phyloP scores from a whole-genome alignment of 2,797 vertebrate genomes.

The Pipistrellus pygmaeus region DNA sequence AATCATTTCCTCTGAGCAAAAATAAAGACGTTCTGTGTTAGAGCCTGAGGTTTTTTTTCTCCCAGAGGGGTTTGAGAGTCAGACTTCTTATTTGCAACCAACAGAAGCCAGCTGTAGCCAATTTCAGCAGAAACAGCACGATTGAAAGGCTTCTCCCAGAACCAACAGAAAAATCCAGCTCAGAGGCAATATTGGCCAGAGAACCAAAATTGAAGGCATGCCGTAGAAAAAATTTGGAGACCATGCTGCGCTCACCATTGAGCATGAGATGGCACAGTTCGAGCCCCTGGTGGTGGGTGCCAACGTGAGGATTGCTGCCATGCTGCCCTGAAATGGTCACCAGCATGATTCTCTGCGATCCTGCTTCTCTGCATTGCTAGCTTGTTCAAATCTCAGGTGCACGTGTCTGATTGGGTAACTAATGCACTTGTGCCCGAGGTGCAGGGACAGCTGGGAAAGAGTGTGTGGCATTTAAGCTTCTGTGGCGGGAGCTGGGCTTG shows the following conservation, averaged over 20 bases:
- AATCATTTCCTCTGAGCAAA: not conserved
- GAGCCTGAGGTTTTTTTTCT: not conserved
- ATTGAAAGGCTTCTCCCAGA: not conserved
- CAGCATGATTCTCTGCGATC: not conserved
- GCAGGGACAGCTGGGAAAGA: not conserved
- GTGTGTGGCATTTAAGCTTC: not conserved
- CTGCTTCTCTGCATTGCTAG: not conserved
- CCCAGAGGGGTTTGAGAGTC: not conserved
- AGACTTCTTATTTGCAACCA: not conserved
- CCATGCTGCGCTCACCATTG: not conserved
- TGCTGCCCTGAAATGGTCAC: not conserved
- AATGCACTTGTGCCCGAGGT: not conserved
- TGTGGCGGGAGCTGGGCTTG: not conserved
- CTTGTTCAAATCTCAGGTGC: not conserved
- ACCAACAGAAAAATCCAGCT: not conserved
- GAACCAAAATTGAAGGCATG: not conserved
- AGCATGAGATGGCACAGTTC: not conserved
- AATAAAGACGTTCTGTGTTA: not conserved
- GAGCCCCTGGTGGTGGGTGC: not conserved
- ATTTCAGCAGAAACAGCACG: not conserved
- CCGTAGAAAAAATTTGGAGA: not conserved
- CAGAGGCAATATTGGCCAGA: not conserved
- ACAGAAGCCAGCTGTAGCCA: not conserved
- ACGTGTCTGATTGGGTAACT: not conserved
- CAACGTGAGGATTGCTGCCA: not conserved